phyloP scores from a whole-genome alignment of 2,888 invertebrate genomes.

The Thysanoteuthis rhombus region DNA sequence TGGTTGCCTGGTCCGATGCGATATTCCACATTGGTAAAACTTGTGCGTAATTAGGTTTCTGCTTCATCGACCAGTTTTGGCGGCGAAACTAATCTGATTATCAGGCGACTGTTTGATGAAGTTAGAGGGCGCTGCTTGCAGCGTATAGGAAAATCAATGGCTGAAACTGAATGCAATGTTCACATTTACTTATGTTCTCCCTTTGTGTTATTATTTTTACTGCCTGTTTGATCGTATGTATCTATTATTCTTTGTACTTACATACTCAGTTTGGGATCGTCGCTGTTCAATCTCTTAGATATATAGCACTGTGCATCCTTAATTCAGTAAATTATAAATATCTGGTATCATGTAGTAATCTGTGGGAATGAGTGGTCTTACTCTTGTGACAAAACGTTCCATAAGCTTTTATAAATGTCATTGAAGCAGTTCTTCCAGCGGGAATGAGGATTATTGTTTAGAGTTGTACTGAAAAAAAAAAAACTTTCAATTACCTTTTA shows the following conservation, averaged over 20 bases:
- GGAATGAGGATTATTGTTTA: too few relatives aligned
- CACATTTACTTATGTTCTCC: not conserved
- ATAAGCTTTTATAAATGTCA: too few relatives aligned
- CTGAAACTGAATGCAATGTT: not conserved
- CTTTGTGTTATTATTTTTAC: not conserved
- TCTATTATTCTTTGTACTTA: not conserved
- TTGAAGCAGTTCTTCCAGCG: too few relatives aligned
- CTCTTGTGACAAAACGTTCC: too few relatives aligned
- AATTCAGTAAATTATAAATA: too few relatives aligned
- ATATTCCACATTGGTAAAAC: not conserved
- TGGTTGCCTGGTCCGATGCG: not conserved
- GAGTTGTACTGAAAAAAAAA: too few relatives aligned
- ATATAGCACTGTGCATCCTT: too few relatives aligned
- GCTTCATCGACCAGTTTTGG: not conserved
- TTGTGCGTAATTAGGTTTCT: not conserved
- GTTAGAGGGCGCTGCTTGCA: not conserved
- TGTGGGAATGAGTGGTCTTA: too few relatives aligned
- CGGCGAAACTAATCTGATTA: not conserved
- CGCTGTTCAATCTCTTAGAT: too few relatives aligned
- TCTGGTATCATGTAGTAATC: too few relatives aligned
- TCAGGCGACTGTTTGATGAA: not conserved
- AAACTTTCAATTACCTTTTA: too few relatives aligned
- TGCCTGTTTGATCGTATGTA: not conserved
- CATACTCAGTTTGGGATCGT: too few relatives aligned
- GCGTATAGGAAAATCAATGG: not conserved